Evolutionary conservation across 1,140 invertebrate species (phyloP).

Genomic region (Coptotermes formosanus): DNA sequence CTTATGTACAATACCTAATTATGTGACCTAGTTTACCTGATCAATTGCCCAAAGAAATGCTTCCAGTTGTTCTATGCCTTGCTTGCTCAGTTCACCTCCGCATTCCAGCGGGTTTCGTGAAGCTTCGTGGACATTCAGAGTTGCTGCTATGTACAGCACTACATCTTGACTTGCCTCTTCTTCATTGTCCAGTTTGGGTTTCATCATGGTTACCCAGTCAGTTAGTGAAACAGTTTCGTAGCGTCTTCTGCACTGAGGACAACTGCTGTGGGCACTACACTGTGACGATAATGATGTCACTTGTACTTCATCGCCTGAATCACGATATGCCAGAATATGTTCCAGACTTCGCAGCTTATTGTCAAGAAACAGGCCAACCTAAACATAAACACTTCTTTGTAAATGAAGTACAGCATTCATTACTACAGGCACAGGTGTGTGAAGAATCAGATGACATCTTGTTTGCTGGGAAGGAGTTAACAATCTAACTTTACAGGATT

Average conservation of each 20-base stretch:
- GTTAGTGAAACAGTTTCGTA: background rate
- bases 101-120: constrained; percentile 40
- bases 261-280: constrained; percentile 11
- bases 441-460: no score
- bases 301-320: constrained; percentile 40
- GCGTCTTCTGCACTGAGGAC: background rate
- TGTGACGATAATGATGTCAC: constrained; percentile 38
- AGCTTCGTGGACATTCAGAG: constrained; percentile 40
- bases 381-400: background rate
- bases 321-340: constrained; percentile 43
- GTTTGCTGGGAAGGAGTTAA: no score
- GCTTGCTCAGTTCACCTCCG: constrained; percentile 36
- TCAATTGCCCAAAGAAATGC: constrained; percentile 41
- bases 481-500: no score
- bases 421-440: no score
- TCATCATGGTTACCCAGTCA: constrained; percentile 9
- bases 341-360: constrained; percentile 27
- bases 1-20: background rate
- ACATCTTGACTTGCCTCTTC: background rate
- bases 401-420: no score
- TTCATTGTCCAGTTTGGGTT: background rate
- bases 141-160: constrained; percentile 41
- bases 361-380: background rate
- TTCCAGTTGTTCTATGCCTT: constrained; percentile 40
- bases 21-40: background rate